phyloP scores from a whole-genome alignment of 2,113 vertebrate species.

The Antechinus flavipes region DNA sequence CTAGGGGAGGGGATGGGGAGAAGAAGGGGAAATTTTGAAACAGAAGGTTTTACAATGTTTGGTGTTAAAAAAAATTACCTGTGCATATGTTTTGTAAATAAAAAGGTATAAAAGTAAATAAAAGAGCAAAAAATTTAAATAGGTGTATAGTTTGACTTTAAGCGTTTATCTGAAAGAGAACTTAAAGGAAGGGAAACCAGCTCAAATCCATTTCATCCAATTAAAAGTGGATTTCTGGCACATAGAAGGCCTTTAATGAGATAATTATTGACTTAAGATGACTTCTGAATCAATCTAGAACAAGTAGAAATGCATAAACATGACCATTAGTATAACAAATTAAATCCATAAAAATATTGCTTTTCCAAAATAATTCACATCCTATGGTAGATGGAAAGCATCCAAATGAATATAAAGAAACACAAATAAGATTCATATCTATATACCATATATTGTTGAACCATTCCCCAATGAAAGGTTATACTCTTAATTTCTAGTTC shows the following conservation, averaged over 20 bases:
- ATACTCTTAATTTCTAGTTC: not conserved
- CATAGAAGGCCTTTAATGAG: not conserved
- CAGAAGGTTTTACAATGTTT: no score
- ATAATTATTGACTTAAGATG: not conserved
- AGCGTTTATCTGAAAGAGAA: not conserved
- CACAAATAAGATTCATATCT: not conserved
- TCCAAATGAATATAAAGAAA: not conserved
- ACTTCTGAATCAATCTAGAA: not conserved
- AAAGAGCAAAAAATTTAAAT: not conserved
- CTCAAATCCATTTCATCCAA: not conserved
- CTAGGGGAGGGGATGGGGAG: no score
- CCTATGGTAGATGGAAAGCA: not conserved
- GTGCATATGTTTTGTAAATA: no score
- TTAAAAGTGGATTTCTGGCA: not conserved
- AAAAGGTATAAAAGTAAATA: no score
- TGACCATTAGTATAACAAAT: not conserved
- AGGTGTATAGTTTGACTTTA: not conserved
- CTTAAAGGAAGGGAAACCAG: not conserved
- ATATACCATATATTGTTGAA: not conserved
- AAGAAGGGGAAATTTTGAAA: no score
- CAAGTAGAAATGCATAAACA: not conserved
- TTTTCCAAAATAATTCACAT: not conserved
- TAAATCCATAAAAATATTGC: not conserved
- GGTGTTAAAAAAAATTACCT: no score
- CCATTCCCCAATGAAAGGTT: not conserved